phyloP scores from a whole-genome alignment of 2,888 invertebrate genomes.

The Tethea ocularis region DNA sequence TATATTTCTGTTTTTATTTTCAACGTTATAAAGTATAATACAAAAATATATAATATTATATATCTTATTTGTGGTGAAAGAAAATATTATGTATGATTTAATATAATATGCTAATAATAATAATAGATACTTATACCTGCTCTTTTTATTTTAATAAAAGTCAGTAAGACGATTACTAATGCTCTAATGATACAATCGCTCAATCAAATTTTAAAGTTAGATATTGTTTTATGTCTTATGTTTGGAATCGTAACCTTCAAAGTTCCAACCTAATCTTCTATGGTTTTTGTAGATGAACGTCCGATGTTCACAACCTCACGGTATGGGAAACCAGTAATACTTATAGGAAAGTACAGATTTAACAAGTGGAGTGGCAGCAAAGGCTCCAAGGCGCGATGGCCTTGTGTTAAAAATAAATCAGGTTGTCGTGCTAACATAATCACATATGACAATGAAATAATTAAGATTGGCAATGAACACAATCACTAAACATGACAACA shows the following conservation, averaged over 20 bases:
- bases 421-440: conserved; percentile 40
- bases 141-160: no score
- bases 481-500: not conserved
- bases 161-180: no score
- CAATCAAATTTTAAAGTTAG: no score
- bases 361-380: conserved; percentile 55
- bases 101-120: no score
- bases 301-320: not conserved
- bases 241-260: not conserved
- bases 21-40: no score
- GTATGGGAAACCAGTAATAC: conserved; percentile 45
- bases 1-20: no score
- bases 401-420: conserved; percentile 47
- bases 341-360: conserved; percentile 52
- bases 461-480: not conserved
- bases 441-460: conserved; percentile 6
- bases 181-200: no score
- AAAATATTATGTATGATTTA: no score
- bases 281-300: not conserved
- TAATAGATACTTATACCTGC: no score
- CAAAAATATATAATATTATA: no score
- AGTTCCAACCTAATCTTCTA: not conserved
- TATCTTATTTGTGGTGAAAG: no score
- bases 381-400: conserved; percentile 57
- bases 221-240: no score